Evolutionary conservation across 2,888 invertebrate genomes (phyloP).

Genomic region (Beris chalybata): DNA sequence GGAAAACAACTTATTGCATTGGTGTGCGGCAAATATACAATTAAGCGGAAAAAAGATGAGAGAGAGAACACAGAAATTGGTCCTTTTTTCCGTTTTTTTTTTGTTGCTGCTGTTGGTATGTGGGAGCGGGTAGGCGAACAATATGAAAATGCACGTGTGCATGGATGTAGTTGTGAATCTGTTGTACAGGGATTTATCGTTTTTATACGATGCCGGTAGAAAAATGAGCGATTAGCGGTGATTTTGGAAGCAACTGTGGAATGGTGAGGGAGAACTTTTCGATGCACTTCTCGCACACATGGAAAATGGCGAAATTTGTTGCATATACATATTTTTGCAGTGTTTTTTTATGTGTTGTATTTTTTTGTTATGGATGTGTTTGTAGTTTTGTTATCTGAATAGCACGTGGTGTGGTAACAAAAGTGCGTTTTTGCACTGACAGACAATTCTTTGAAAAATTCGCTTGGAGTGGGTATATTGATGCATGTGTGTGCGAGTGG

Average conservation of each 20-base stretch:
- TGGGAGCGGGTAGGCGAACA: too few relatives aligned
- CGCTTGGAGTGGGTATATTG: too few relatives aligned
- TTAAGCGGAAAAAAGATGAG: too few relatives aligned
- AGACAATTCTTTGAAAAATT: too few relatives aligned
- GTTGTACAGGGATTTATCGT: slow-evolving; percentile 3
- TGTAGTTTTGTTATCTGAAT: neutral
- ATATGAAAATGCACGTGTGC: slow-evolving; percentile 17
- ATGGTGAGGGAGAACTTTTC: neutral
- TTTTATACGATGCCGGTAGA: slow-evolving; percentile 25
- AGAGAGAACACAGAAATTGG: too few relatives aligned
- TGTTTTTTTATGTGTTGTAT: neutral
- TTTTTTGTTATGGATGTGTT: neutral
- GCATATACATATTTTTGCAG: neutral
- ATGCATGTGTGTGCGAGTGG: neutral
- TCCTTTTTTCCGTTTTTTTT: too few relatives aligned
- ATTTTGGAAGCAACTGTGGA: slow-evolving; percentile 3
- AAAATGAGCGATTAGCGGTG: slow-evolving; percentile 29
- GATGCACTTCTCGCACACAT: too few relatives aligned
- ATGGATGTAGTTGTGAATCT: neutral
- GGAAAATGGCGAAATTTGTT: too few relatives aligned
- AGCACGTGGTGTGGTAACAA: neutral
- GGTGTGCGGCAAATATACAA: too few relatives aligned
- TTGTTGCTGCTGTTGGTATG: too few relatives aligned
- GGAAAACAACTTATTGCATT: too few relatives aligned
- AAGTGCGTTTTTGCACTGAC: neutral